A percentile compares a stretch with the other conserved stretches of the same genome.
phyloP scores from a whole-genome alignment of 2,113 vertebrate genomes.

The Tricholaema leucomelas region DNA sequence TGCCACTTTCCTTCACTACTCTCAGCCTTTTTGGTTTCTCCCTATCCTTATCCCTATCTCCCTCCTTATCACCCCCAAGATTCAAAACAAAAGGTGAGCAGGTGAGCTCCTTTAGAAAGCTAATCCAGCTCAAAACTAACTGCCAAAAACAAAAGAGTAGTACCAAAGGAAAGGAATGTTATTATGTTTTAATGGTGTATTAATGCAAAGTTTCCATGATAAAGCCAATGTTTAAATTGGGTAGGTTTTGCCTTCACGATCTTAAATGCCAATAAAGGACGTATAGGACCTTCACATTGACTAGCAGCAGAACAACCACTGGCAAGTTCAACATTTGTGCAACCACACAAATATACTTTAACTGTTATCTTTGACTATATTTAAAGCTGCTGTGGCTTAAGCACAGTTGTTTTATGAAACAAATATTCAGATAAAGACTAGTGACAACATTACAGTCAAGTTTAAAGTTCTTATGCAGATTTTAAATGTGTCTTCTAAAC shows the following conservation, averaged over 20 bases:
- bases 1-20: neutral
- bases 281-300: neutral
- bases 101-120: neutral
- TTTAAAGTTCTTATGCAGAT: neutral
- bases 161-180: neutral
- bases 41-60: neutral
- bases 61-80: too few species aligned
- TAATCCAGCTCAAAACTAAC: neutral
- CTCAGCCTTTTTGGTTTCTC: neutral
- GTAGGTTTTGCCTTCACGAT: neutral
- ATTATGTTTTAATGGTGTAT: neutral
- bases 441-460: neutral
- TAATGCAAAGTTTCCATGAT: neutral
- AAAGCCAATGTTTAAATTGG: neutral
- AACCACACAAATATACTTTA: neutral
- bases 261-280: neutral
- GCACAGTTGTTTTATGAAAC: neutral
- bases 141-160: neutral
- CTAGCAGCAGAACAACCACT: neutral
- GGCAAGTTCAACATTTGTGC: neutral
- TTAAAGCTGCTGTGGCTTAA: neutral
- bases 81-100: neutral
- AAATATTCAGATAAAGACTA: neutral
- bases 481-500: conserved; percentile 16
- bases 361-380: neutral